Conservation (phyloP, 2,888 invertebrate species). For the Leptarthrus brevirostris region DNA sequence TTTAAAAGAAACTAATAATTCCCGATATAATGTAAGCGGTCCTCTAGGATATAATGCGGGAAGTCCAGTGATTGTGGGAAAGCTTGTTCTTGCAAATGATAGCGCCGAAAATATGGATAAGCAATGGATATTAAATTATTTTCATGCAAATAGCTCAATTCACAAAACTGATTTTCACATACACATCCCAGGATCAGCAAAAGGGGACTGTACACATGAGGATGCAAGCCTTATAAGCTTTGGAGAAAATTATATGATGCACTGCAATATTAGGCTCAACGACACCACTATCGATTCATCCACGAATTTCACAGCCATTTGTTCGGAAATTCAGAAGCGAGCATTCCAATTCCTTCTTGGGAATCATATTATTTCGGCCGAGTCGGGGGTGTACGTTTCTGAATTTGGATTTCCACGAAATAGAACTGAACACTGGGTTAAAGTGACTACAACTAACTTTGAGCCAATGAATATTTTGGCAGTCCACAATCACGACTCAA, state of each 20-base stretch:
- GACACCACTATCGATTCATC: slow-evolving; percentile 50
- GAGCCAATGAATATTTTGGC: slow-evolving; percentile 58
- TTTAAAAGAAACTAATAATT: slow-evolving; percentile 53
- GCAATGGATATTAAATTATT: slow-evolving; percentile 59
- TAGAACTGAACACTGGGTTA: slow-evolving; percentile 59
- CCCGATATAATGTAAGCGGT: slow-evolving; percentile 56
- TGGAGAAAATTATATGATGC: slow-evolving; percentile 60
- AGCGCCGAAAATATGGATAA: slow-evolving; percentile 54
- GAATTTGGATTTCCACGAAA: slow-evolving; percentile 62
- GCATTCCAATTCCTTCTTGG: slow-evolving; percentile 56
- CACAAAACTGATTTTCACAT: slow-evolving; percentile 36
- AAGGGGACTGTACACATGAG: slow-evolving; percentile 20
- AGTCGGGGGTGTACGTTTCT: slow-evolving; percentile 58
- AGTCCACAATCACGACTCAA: slow-evolving; percentile 53
- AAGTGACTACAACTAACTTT: slow-evolving; percentile 57
- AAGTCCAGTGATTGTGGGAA: slow-evolving; percentile 60
- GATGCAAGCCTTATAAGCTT: slow-evolving; percentile 57
- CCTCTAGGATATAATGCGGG: slow-evolving; percentile 62
- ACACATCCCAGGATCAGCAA: slow-evolving; percentile 21
- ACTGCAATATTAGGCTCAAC: slow-evolving; percentile 59
- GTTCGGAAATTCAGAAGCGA: slow-evolving; percentile 59
- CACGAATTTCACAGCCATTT: slow-evolving; percentile 61
- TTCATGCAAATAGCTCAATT: slow-evolving; percentile 51
- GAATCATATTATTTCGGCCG: slow-evolving; percentile 43
- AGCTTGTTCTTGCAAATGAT: slow-evolving; percentile 57